These are phyloP conservation scores for Panthera leo DNA, from an alignment of 2,113 vertebrate genomes.

Conservation along the genomic window DNA sequence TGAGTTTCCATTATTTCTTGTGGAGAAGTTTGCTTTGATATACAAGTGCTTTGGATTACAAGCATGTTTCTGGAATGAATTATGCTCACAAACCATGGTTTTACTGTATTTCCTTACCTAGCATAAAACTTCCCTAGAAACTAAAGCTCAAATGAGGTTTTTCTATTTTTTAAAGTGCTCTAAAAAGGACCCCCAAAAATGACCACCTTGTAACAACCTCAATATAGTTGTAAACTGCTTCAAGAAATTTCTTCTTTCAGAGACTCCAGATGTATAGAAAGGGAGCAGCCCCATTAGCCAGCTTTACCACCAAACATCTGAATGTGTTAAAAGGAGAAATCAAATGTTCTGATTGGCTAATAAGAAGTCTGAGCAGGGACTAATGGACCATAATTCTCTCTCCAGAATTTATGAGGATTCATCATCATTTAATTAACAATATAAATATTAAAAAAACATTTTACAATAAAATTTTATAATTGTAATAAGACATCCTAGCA, in stretches of 20 bases:
- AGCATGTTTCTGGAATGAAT: too few species aligned
- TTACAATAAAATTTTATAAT: slow-evolving; percentile 88
- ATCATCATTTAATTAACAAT: slow-evolving; percentile 86
- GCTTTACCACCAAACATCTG: slow-evolving; percentile 18
- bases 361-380: slow-evolving; percentile 79
- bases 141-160: neutral
- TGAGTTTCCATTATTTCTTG: too few species aligned
- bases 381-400: slow-evolving; percentile 81
- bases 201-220: neutral
- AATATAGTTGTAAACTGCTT: neutral
- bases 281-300: neutral
- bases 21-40: too few species aligned
- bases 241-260: neutral
- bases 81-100: too few species aligned
- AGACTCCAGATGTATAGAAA: slow-evolving; percentile 33
- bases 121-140: neutral
- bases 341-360: slow-evolving; percentile 79
- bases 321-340: slow-evolving; percentile 56
- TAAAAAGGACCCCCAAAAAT: slow-evolving; percentile 22
- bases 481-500: slow-evolving; percentile 81
- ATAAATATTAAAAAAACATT: slow-evolving; percentile 88
- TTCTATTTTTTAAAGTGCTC: neutral
- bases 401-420: slow-evolving; percentile 84
- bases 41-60: too few species aligned
- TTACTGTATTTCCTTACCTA: neutral